Conservation (phyloP, 1,140 invertebrate species). For the Trichoplusia ni region DNA sequence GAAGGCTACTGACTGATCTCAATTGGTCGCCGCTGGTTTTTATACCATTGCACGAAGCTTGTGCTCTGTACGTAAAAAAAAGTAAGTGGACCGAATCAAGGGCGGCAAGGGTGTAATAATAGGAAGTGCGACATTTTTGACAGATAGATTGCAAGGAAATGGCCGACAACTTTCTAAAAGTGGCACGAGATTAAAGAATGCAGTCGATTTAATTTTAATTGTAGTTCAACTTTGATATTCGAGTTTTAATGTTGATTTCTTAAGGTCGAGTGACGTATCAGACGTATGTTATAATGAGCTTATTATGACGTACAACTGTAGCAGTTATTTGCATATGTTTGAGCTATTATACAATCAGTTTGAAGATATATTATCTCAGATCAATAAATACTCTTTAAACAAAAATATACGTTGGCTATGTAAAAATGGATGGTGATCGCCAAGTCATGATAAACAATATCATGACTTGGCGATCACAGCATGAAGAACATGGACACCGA, state of each 20-base stretch:
- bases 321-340: too few relatives aligned
- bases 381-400: too few relatives aligned
- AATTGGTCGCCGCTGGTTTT: slow-evolving; percentile 65
- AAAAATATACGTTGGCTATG: too few relatives aligned
- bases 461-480: too few relatives aligned
- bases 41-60: slow-evolving; percentile 55
- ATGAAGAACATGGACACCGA: too few relatives aligned
- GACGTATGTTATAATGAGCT: too few relatives aligned
- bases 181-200: neutral
- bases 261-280: too few relatives aligned
- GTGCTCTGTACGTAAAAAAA: slow-evolving; percentile 71
- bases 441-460: too few relatives aligned
- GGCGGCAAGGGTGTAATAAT: slow-evolving; percentile 53
- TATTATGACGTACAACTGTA: too few relatives aligned
- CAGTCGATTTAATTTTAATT: slow-evolving; percentile 1
- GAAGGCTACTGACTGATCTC: slow-evolving; percentile 78
- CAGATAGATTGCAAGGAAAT: slow-evolving; percentile 33
- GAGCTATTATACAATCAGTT: too few relatives aligned
- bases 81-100: slow-evolving; percentile 75
- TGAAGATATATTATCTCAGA: too few relatives aligned
- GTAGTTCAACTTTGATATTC: neutral
- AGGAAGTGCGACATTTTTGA: slow-evolving; percentile 40
- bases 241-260: neutral
- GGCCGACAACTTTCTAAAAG: slow-evolving; percentile 3
- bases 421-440: too few relatives aligned